phyloP scores from a whole-genome alignment of 2,888 invertebrate genomes.

The Synanthedon myopaeformis region DNA sequence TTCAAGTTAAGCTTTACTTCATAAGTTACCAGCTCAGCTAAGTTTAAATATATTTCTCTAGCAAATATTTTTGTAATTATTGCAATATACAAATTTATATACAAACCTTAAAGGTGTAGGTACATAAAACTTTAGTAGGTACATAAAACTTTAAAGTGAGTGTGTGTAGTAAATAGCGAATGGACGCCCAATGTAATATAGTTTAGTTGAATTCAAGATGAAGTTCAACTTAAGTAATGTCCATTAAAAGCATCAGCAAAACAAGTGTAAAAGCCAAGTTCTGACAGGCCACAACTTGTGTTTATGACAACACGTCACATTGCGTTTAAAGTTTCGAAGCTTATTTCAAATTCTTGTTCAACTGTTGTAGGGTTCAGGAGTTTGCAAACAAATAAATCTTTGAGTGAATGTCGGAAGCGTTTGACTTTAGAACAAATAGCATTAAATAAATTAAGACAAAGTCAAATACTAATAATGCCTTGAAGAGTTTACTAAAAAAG shows the following conservation, averaged over 20 bases:
- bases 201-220: neutral
- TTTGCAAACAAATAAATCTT: neutral
- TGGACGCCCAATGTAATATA: neutral
- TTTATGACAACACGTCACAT: constrained; percentile 19
- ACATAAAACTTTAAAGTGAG: too few species aligned
- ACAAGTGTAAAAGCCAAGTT: constrained; percentile 5
- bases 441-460: neutral
- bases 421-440: neutral
- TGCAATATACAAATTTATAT: too few species aligned
- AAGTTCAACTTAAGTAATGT: neutral
- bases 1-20: too few species aligned
- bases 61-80: too few species aligned
- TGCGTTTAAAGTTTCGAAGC: constrained; percentile 7
- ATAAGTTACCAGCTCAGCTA: too few species aligned
- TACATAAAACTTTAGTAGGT: too few species aligned
- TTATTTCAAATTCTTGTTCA: constrained; percentile 11
- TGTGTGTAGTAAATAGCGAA: too few species aligned
- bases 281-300: constrained; percentile 13
- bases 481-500: neutral
- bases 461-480: neutral
- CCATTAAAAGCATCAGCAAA: neutral
- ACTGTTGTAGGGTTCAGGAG: neutral
- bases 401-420: neutral
- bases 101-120: too few species aligned
- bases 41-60: too few species aligned